phyloP scores from a whole-genome alignment of 2,888 invertebrate species.

The Lysandra bellargus region DNA sequence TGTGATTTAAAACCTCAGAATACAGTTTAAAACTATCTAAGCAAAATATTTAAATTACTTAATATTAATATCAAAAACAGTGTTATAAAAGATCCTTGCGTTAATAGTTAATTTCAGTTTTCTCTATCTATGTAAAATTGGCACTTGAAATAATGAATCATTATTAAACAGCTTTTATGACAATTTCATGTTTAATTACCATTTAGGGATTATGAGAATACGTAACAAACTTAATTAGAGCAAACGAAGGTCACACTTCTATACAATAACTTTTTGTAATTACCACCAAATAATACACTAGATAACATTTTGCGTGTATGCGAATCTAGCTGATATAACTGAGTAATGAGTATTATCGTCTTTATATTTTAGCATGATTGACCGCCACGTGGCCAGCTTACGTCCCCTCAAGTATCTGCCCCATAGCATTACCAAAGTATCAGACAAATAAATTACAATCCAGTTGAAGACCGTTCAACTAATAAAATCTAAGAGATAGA shows the following conservation, averaged over 20 bases:
- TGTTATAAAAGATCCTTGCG: neutral
- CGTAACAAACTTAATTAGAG: conserved; percentile 5
- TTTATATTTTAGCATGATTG: neutral
- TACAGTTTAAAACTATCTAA: no score
- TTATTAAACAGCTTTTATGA: neutral
- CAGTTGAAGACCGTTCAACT: neutral
- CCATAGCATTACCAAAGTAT: neutral
- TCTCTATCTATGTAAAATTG: neutral
- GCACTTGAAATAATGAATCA: neutral
- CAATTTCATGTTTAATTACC: conserved; percentile 6
- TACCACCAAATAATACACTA: neutral
- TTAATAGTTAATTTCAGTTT: neutral
- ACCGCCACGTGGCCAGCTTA: conserved; percentile 9
- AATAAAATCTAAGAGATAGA: no score
- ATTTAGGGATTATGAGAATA: conserved; percentile 14
- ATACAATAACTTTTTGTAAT: neutral
- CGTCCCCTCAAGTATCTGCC: neutral
- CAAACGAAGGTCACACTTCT: neutral
- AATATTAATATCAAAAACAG: neutral
- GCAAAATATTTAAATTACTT: no score
- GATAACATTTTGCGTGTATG: neutral
- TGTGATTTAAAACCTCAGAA: no score
- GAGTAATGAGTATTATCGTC: neutral
- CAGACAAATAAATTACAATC: neutral
- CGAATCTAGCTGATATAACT: neutral